phyloP scores from a whole-genome alignment of 1,140 invertebrate species.

The Drosophila parabipectinata region DNA sequence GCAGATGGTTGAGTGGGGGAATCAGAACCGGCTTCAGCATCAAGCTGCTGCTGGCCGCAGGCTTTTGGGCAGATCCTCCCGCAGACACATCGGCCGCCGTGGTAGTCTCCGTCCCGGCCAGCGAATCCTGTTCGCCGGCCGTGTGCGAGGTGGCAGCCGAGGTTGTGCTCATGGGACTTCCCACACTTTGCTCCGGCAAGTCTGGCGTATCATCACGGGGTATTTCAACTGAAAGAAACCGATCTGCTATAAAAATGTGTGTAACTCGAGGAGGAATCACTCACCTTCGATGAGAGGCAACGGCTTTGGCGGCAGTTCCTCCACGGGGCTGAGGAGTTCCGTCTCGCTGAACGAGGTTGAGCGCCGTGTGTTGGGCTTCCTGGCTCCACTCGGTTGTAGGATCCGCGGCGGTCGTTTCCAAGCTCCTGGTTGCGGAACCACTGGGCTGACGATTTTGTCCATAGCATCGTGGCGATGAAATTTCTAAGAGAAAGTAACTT shows the following conservation, averaged over 20 bases:
- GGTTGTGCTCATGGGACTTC: conserved; percentile 73
- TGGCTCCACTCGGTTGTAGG: conserved; percentile 67
- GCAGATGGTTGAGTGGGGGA: conserved; percentile 84
- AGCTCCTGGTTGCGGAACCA: conserved; percentile 93
- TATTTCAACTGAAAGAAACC: conserved; percentile 53
- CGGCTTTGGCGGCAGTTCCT: conserved; percentile 53
- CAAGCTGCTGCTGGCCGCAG: conserved; percentile 14
- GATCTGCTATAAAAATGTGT: not conserved
- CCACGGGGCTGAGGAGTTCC: conserved; percentile 71
- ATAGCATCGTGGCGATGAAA: conserved; percentile 88
- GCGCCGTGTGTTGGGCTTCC: conserved; percentile 71
- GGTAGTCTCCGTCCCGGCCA: conserved; percentile 33
- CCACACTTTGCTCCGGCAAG: conserved; percentile 61
- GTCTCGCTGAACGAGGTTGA: conserved; percentile 81
- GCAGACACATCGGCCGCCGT: not conserved
- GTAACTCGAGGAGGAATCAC: not conserved
- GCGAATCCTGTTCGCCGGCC: conserved; percentile 63
- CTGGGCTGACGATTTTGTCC: conserved; percentile 96
- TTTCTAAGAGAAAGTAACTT: conserved; percentile 64
- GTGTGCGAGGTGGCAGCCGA: conserved; percentile 75
- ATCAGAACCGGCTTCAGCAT: conserved; percentile 58
- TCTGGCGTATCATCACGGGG: conserved; percentile 75
- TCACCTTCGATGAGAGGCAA: conserved; percentile 62
- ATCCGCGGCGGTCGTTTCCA: conserved; percentile 87
- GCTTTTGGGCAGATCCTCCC: not conserved